These are phyloP conservation scores for Rhopalosiphum maidis DNA, from an alignment of 1,140 invertebrate species.

Conservation along the genomic window DNA sequence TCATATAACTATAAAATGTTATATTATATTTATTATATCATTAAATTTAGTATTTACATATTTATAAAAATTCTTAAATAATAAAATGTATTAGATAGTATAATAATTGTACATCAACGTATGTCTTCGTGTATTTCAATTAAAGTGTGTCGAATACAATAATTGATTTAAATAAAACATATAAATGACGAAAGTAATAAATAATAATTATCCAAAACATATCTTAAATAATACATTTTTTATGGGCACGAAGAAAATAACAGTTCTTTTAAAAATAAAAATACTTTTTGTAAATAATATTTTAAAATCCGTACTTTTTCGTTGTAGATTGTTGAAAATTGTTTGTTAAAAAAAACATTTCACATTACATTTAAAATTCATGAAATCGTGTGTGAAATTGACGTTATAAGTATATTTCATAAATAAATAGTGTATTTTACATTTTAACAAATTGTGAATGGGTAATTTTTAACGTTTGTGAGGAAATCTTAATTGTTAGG, in stretches of 20 bases:
- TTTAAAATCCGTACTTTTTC: not conserved
- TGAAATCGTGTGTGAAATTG: not conserved
- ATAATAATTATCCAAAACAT: not conserved
- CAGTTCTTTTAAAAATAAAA: not conserved
- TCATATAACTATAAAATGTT: not conserved
- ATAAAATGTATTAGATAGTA: not conserved
- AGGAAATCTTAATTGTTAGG: not conserved
- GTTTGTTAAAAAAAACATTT: not conserved
- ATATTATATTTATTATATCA: not conserved
- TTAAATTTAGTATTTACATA: not conserved
- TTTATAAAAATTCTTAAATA: not conserved
- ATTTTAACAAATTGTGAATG: not conserved
- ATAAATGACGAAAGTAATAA: not conserved
- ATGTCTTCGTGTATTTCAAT: not conserved
- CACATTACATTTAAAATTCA: not conserved
- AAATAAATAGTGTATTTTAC: not conserved
- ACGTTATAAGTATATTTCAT: not conserved
- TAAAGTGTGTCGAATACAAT: not conserved
- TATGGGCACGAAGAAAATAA: not conserved
- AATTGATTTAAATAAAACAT: not conserved
- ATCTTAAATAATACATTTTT: not conserved
- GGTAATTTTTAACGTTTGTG: not conserved
- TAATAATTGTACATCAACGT: not conserved
- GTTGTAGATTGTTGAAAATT: not conserved
- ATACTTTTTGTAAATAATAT: not conserved